Base-by-base conservation (phyloP, 30 jellyfish, hydroid and myxozoan species). In the Aurelia sp. region DNA sequence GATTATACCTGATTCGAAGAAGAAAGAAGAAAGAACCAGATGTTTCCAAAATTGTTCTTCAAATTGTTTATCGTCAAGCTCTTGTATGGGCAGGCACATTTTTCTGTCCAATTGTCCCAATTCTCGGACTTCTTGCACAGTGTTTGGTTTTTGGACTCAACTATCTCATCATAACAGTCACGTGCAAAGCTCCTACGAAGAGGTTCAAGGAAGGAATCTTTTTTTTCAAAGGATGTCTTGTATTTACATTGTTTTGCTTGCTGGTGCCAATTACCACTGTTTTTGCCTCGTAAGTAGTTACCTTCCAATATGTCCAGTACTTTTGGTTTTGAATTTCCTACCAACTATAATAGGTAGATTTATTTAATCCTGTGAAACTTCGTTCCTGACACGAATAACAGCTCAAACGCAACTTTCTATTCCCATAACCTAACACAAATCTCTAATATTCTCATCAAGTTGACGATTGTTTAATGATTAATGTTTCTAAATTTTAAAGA, bases 81-180 rank as follows among this genome's bases (percentile, higher is more conserved):
- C 85, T 82, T 21, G 73, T 82, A 7, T 82, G 91, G 91, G 82
- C 87, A 44, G 95, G 95, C 37, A 86, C 95, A 33, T 86, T 86
- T 66, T 86, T 86, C 85, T 74, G 95, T 58, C 95, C 95, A 31
- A 27, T 86, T 1, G 58, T 86, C 41, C 95, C 95, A 13, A 23
- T 65, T 53, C 79, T 86, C 35, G 95, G 95, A 20, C 47, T 86
- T 20, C 21, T 86, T 20, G 76, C 74, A 10, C 87, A 78, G 22
- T 7, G 19, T 6, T 11, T 78, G 57, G 71, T 78, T 2, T 78
- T 61, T 67, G 19, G 13, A n/a, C 31, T 62, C 2, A 65, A 78
- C 52, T 78, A 21, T 74, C 21, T 62, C 7, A 57, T 78, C 68
- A 59, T 78, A 12, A 22, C 77, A 17, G 37, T n/a, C 55, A 58